These are phyloP conservation scores for Trochalopteron elliotii DNA, from an alignment of 2,113 vertebrate genomes.

Conservation along the genomic window DNA sequence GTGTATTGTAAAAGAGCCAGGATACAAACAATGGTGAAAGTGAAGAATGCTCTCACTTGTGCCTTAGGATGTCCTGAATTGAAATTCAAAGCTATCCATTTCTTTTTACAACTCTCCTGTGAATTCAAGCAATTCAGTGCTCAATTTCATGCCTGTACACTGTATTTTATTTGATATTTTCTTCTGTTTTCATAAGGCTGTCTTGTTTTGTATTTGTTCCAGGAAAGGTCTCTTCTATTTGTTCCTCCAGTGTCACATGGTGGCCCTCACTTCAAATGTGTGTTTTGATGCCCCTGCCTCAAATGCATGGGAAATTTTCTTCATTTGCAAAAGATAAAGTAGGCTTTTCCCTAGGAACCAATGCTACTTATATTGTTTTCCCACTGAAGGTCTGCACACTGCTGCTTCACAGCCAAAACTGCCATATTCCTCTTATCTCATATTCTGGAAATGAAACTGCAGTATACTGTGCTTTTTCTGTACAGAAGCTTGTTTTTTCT, in stretches of 20 bases:
- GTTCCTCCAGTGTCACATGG: neutral
- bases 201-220: neutral
- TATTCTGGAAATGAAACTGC: neutral
- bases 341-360: neutral
- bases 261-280: neutral
- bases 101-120: neutral
- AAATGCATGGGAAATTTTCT: neutral
- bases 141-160: neutral
- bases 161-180: neutral
- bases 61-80: neutral
- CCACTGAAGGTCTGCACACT: neutral
- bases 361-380: neutral
- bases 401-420: neutral
- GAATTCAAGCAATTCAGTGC: neutral
- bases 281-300: neutral
- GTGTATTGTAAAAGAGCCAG: neutral
- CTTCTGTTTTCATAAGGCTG: neutral
- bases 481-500: neutral
- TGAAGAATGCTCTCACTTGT: neutral
- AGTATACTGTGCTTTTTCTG: neutral
- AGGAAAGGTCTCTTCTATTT: neutral
- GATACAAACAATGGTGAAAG: neutral
- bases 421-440: neutral
- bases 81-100: neutral
- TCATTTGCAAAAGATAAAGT: neutral